phyloP scores from a whole-genome alignment of 2,113 vertebrate species.

The Octodon degus region DNA sequence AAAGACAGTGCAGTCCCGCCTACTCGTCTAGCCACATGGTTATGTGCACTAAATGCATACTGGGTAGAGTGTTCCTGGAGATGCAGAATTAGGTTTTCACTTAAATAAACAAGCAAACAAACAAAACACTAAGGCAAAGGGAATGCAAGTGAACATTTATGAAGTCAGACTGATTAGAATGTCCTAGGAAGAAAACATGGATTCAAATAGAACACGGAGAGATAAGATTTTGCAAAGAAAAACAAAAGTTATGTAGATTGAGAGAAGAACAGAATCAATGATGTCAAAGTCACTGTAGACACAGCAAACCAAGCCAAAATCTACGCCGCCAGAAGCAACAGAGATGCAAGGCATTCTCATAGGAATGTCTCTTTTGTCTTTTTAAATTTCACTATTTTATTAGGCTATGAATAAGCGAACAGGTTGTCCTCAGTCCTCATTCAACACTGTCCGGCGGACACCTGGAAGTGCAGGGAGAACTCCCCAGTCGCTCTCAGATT shows the following conservation, averaged over 20 bases:
- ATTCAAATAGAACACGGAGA: neutral
- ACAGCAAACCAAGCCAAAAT: neutral
- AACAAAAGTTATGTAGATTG: neutral
- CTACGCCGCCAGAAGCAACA: neutral
- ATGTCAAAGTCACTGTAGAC: neutral
- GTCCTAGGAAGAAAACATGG: neutral
- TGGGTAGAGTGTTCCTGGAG: neutral
- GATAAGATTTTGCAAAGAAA: neutral
- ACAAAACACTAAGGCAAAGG: neutral
- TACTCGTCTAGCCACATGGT: neutral
- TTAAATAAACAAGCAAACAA: neutral
- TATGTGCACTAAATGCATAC: neutral
- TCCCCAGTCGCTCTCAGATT: fast-evolving
- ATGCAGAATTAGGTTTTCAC: neutral
- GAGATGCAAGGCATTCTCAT: neutral
- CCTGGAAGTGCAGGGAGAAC: neutral
- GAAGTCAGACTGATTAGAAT: neutral
- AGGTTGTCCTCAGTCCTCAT: neutral
- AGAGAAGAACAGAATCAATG: neutral
- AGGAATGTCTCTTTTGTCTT: neutral
- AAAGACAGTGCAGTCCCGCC: neutral
- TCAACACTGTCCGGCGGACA: neutral
- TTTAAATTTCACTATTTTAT: neutral
- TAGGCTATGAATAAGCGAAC: neutral
- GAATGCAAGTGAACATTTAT: neutral